phyloP scores from a whole-genome alignment of 2,113 vertebrate genomes.

The Colius striatus region DNA sequence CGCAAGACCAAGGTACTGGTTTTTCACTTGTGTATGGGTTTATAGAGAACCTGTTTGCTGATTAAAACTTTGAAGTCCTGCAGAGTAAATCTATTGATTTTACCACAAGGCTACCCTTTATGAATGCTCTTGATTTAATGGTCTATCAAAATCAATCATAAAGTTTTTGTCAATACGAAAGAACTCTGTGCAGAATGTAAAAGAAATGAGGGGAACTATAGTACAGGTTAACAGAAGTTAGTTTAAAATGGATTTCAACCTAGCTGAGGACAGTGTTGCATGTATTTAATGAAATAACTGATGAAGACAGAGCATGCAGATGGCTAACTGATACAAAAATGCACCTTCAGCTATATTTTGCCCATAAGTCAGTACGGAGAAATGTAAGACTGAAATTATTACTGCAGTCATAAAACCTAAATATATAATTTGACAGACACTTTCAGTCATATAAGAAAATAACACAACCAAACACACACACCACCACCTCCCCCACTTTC shows the following conservation, averaged over 20 bases:
- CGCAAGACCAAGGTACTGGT: background rate
- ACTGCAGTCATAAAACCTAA: background rate
- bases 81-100: background rate
- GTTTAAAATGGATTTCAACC: background rate
- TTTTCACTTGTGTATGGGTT: background rate
- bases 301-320: background rate
- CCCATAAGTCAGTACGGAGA: background rate
- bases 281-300: background rate
- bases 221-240: background rate
- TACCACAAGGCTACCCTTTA: background rate
- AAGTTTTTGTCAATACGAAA: background rate
- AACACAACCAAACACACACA: background rate
- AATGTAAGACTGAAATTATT: background rate
- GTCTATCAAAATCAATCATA: background rate
- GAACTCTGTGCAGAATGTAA: background rate
- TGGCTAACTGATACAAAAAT: background rate
- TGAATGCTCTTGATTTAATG: background rate
- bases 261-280: background rate
- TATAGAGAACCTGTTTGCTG: background rate
- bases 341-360: background rate
- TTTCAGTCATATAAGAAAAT: background rate
- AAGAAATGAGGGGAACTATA: background rate
- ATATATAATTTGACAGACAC: background rate
- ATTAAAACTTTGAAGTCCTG: background rate
- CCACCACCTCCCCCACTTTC: fast-evolving